A percentile compares a stretch with the other conserved stretches of the same genome.
Evolutionary conservation across 2,888 invertebrate species (phyloP).

Genomic region (Orthosia cruda): DNA sequence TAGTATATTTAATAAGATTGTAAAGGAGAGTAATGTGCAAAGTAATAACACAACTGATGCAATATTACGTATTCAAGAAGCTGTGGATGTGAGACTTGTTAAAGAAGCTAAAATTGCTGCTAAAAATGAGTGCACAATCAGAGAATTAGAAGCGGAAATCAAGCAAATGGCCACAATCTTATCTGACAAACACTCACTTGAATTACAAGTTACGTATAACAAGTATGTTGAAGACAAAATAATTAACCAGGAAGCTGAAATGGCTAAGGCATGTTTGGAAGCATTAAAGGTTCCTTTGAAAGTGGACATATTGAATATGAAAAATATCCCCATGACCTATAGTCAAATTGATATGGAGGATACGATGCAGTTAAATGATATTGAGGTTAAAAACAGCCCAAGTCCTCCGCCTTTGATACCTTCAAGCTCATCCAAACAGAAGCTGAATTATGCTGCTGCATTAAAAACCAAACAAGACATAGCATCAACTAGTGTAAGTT

Average conservation of each 20-base stretch:
- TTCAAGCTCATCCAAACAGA: conserved; percentile 75
- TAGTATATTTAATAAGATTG: conserved; percentile 86
- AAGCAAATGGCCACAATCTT: conserved; percentile 87
- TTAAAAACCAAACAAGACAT: conserved; percentile 80
- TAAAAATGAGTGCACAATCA: conserved; percentile 84
- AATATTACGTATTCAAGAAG: conserved; percentile 86
- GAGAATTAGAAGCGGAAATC: conserved; percentile 88
- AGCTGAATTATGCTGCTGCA: conserved; percentile 85
- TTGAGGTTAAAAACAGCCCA: conserved; percentile 75
- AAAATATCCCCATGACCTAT: conserved; percentile 78
- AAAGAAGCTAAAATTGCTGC: conserved; percentile 87
- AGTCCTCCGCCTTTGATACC: conserved; percentile 79
- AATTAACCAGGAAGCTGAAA: conserved; percentile 82
- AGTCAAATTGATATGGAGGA: conserved; percentile 76
- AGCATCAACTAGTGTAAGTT: conserved; percentile 86
- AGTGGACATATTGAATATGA: conserved; percentile 81
- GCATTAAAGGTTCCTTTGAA: conserved; percentile 82
- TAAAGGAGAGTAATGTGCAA: conserved; percentile 85
- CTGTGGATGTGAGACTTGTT: conserved; percentile 84
- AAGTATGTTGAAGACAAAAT: conserved; percentile 81
- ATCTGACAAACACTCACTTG: conserved; percentile 84
- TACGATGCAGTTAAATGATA: conserved; percentile 74
- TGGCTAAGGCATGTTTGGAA: conserved; percentile 86
- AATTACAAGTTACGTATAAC: conserved; percentile 80
- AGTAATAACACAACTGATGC: conserved; percentile 85